Evolutionary conservation across 2,113 vertebrate genomes (phyloP).

Genomic region (Hirundichthys speculiger): DNA sequence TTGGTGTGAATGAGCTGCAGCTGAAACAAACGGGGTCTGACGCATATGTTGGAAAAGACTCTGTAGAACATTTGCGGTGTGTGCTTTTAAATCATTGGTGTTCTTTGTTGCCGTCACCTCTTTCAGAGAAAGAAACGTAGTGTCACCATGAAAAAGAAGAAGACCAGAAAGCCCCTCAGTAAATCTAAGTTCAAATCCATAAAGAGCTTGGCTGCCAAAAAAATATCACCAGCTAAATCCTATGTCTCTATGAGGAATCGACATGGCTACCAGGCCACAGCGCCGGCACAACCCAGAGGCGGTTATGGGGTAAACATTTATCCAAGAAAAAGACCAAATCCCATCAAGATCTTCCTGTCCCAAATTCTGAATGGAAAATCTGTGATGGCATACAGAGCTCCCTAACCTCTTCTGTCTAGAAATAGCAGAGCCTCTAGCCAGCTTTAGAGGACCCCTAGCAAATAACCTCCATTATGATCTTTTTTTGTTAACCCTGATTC

Average conservation of each 20-base stretch:
- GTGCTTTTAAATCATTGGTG: constrained; percentile 58
- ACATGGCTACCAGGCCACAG: constrained; percentile 86
- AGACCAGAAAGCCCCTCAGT: constrained; percentile 85
- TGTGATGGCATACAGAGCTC: constrained; percentile 85
- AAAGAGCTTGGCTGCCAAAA: constrained; percentile 87
- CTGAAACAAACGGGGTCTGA: background rate
- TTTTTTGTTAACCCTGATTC: constrained; percentile 73
- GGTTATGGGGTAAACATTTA: constrained; percentile 91
- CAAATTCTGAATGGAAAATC: constrained; percentile 87
- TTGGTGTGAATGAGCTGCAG: no score
- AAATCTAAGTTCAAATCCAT: constrained; percentile 88
- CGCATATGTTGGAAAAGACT: background rate
- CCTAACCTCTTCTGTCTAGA: constrained; percentile 83
- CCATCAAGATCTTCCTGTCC: constrained; percentile 93
- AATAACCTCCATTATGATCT: constrained; percentile 69
- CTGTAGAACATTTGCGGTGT: constrained; percentile 16
- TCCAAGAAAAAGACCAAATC: constrained; percentile 65
- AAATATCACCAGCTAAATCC: constrained; percentile 88
- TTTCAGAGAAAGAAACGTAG: constrained; percentile 95
- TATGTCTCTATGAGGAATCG: constrained; percentile 91
- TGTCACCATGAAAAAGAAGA: constrained; percentile 91
- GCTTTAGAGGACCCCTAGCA: constrained; percentile 63
- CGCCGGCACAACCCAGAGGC: constrained; percentile 83
- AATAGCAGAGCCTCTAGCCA: constrained; percentile 74
- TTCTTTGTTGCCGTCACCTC: constrained; percentile 73